Conservation (phyloP, 2,113 vertebrate genomes). For the Patagioenas fasciata region DNA sequence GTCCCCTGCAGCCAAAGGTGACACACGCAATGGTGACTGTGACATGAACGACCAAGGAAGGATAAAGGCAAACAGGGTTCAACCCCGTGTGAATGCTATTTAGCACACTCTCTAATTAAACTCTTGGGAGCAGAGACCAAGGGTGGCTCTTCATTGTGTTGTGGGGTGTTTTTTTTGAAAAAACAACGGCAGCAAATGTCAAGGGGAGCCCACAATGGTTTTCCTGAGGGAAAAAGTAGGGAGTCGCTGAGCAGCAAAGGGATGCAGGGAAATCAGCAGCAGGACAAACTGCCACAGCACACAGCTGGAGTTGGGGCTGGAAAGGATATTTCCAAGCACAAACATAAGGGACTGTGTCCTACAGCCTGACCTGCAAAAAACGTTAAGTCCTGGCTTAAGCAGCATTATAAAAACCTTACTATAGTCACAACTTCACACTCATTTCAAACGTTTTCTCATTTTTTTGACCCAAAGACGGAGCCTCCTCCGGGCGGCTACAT, state of each 20-base stretch:
- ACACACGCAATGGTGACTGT: accelerated
- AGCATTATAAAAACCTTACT: accelerated
- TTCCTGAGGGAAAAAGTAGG: neutral
- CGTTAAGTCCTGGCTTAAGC: no score
- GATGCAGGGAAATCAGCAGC: neutral
- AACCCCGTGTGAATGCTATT: accelerated
- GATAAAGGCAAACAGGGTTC: neutral
- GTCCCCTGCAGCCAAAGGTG: neutral
- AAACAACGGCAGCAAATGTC: neutral
- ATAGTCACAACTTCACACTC: neutral
- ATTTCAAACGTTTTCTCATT: neutral
- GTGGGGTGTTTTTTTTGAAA: neutral
- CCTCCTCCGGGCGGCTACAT: neutral
- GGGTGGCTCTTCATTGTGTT: neutral
- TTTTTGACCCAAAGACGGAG: neutral
- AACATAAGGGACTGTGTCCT: accelerated
- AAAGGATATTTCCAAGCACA: neutral
- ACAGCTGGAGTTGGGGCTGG: neutral
- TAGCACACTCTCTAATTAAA: neutral
- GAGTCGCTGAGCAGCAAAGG: neutral
- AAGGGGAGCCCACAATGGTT: neutral
- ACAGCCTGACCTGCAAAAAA: neutral
- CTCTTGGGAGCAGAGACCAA: neutral
- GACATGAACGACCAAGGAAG: neutral
- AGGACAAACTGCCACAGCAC: neutral